Evolutionary conservation across 2,888 invertebrate species (phyloP).

Genomic region (Eulithis prunata): DNA sequence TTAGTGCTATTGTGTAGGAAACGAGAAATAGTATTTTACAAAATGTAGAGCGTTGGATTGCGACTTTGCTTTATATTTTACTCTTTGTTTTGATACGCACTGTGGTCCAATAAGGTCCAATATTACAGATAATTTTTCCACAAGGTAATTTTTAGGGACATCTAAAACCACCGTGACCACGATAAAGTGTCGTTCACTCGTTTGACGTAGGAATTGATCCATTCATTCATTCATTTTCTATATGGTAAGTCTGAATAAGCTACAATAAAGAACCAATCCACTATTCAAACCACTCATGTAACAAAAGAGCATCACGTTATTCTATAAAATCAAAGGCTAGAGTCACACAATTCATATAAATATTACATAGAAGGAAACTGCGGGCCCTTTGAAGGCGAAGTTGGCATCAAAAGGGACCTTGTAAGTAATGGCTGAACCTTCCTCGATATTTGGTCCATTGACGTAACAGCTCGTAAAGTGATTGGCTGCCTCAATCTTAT

Average conservation of each 20-base stretch:
- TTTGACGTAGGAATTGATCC: too few species aligned
- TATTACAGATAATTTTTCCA: too few species aligned
- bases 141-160: too few species aligned
- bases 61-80: neutral
- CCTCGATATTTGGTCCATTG: conserved; percentile 46
- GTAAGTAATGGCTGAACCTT: conserved; percentile 55
- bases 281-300: neutral
- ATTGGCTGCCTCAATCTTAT: conserved; percentile 13
- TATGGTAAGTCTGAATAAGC: neutral
- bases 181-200: too few species aligned
- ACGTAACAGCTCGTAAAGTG: conserved; percentile 6
- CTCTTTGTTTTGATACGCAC: neutral
- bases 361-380: conserved; percentile 42
- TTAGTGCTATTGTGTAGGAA: conserved; percentile 9
- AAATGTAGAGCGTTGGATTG: neutral
- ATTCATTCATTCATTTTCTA: too few species aligned
- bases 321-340: conserved; percentile 35
- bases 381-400: conserved; percentile 36
- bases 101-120: too few species aligned
- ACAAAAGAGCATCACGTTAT: neutral
- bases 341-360: conserved; percentile 42
- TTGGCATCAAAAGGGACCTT: conserved; percentile 52
- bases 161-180: too few species aligned
- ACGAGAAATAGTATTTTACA: conserved; percentile 14
- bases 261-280: neutral